Evolutionary conservation across 2,888 invertebrate species (phyloP).

Genomic region (Agriopis marginaria): DNA sequence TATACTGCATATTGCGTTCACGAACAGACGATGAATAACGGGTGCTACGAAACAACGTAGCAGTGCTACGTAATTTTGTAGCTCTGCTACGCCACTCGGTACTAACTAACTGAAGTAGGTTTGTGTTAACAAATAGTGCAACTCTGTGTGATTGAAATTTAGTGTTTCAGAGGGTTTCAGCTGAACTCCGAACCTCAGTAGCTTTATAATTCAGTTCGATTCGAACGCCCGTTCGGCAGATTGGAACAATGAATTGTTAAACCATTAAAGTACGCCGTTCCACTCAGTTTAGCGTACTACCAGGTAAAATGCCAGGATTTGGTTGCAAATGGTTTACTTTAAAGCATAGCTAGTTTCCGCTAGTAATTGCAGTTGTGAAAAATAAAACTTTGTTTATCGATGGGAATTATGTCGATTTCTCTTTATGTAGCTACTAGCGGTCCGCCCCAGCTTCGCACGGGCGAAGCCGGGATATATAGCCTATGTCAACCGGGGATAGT

Average conservation of each 20-base stretch:
- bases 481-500: no score
- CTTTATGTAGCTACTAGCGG: no score
- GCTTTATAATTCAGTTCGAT: conserved; percentile 13
- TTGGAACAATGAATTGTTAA: conserved; percentile 18
- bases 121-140: conserved; percentile 1
- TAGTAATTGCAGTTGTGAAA: not conserved
- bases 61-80: conserved; percentile 17
- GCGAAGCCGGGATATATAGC: no score
- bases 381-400: not conserved
- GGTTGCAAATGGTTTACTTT: not conserved
- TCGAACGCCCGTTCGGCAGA: not conserved
- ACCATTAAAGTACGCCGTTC: conserved; percentile 7
- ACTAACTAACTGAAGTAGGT: not conserved
- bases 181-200: not conserved
- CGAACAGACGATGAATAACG: not conserved
- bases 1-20: no score
- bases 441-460: no score
- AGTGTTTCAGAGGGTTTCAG: not conserved
- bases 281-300: not conserved
- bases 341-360: not conserved
- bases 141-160: not conserved
- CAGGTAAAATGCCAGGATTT: not conserved
- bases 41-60: conserved; percentile 25
- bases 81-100: not conserved
- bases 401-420: no score